A percentile compares a stretch with the other conserved stretches of the same genome.
These are phyloP conservation scores for Alethe castanea DNA, from an alignment of 2,113 vertebrate species.

Conservation along the genomic window DNA sequence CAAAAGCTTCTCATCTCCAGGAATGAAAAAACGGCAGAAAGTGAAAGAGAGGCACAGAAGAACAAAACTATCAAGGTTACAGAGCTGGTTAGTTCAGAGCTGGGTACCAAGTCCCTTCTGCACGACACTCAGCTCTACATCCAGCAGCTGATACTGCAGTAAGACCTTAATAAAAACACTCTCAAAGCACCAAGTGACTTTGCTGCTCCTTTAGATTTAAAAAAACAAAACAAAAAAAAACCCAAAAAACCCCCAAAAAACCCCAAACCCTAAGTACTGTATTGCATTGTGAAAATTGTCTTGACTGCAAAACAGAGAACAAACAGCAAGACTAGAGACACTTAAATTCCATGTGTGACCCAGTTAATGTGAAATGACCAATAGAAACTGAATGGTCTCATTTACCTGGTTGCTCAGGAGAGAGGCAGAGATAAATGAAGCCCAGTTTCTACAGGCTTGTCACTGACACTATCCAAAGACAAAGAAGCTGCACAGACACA, in stretches of 20 bases:
- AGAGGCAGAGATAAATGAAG: background rate
- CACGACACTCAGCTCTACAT: background rate
- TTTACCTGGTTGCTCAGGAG: background rate
- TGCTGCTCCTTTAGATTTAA: background rate
- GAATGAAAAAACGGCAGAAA: background rate
- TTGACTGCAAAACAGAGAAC: background rate
- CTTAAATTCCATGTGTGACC: background rate
- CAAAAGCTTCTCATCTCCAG: background rate
- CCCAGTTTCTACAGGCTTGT: background rate
- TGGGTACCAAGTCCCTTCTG: background rate
- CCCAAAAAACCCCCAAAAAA: too few relatives aligned
- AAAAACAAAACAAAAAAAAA: background rate
- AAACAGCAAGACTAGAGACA: background rate
- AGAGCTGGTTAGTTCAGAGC: background rate
- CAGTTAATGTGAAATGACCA: background rate
- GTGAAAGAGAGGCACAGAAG: background rate
- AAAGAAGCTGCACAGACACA: background rate
- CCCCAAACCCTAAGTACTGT: background rate
- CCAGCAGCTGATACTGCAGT: background rate
- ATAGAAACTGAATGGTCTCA: background rate
- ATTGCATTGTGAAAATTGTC: background rate
- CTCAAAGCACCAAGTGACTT: background rate
- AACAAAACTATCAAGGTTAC: background rate
- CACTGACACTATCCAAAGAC: background rate
- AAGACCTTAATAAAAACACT: background rate